A percentile compares a stretch with the other conserved stretches of the same genome.
phyloP scores from a whole-genome alignment of 2,888 invertebrate genomes.

The Pediacus dermestoides region DNA sequence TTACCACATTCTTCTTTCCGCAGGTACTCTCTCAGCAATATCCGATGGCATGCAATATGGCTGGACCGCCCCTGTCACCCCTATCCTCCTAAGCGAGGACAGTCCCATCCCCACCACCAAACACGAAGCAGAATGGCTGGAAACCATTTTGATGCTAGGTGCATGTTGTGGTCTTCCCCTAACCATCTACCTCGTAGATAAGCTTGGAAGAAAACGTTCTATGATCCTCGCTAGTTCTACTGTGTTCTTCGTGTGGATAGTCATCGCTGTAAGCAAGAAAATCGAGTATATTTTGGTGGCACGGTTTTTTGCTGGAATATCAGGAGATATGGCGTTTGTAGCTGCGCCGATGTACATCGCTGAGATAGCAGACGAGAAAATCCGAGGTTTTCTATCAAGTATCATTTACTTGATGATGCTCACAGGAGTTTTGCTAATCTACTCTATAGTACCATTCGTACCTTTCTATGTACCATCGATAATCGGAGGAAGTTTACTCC shows the following conservation, averaged over 20 bases:
- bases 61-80: constrained; percentile 47
- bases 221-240: constrained; percentile 41
- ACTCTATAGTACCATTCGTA: constrained; percentile 41
- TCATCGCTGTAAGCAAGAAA: constrained; percentile 40
- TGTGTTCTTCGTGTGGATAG: constrained; percentile 42
- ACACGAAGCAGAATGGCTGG: constrained; percentile 36
- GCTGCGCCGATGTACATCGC: constrained; percentile 49
- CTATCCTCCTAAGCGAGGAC: constrained; percentile 35
- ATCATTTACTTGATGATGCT: constrained; percentile 48
- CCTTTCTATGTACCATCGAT: constrained; percentile 34
- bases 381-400: constrained; percentile 46
- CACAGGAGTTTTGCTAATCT: constrained; percentile 44
- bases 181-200: constrained; percentile 42
- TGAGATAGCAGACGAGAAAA: constrained; percentile 47
- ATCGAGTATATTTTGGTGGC: constrained; percentile 42
- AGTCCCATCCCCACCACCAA: constrained; percentile 38
- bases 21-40: constrained; percentile 46
- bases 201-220: constrained; percentile 42
- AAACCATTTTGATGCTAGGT: constrained; percentile 38
- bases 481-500: constrained; percentile 2
- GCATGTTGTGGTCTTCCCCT: constrained; percentile 41
- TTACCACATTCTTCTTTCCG: constrained; percentile 24
- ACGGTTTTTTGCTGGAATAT: constrained; percentile 44
- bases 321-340: constrained; percentile 47
- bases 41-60: constrained; percentile 50